These are phyloP conservation scores for Beris chalybata DNA, from an alignment of 2,888 invertebrate genomes.

Conservation along the genomic window DNA sequence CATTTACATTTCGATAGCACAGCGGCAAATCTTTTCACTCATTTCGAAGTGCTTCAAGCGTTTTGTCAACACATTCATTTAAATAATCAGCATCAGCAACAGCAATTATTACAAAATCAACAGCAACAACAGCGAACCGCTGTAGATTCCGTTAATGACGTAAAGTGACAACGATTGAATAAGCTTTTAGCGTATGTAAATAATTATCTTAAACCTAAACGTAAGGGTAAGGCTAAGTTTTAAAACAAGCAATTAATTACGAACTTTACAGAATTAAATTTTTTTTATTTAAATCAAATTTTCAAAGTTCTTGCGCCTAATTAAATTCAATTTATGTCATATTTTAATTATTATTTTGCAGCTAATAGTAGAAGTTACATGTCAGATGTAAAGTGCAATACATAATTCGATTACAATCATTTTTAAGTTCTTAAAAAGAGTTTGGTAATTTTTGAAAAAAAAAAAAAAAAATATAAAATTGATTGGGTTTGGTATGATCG, in stretches of 20 bases:
- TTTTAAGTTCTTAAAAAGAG: no score
- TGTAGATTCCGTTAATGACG: constrained; percentile 47
- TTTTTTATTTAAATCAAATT: no score
- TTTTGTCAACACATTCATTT: constrained; percentile 59
- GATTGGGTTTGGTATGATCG: no score
- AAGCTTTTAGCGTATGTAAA: constrained; percentile 31
- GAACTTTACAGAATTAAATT: no score
- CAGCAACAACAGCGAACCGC: constrained; percentile 40
- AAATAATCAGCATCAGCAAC: constrained; percentile 48
- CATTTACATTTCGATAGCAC: constrained; percentile 64
- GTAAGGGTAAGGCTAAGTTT: constrained; percentile 7
- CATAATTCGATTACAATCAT: no score
- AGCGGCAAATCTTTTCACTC: constrained; percentile 65
- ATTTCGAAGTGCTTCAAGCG: constrained; percentile 74
- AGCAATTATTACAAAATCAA: constrained; percentile 41
- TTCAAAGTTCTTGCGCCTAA: no score
- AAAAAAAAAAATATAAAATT: no score
- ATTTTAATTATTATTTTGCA: no score
- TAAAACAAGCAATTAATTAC: constrained; percentile 7
- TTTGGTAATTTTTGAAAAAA: no score
- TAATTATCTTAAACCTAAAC: constrained; percentile 26
- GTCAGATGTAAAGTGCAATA: no score
- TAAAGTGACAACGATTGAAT: constrained; percentile 54
- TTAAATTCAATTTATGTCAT: no score
- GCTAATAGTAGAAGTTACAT: no score